A percentile compares a stretch with the other conserved stretches of the same genome.
Evolutionary conservation across 92 coral and sea anemone species (phyloP).

Genomic region (Zoanthus gigantus): DNA sequence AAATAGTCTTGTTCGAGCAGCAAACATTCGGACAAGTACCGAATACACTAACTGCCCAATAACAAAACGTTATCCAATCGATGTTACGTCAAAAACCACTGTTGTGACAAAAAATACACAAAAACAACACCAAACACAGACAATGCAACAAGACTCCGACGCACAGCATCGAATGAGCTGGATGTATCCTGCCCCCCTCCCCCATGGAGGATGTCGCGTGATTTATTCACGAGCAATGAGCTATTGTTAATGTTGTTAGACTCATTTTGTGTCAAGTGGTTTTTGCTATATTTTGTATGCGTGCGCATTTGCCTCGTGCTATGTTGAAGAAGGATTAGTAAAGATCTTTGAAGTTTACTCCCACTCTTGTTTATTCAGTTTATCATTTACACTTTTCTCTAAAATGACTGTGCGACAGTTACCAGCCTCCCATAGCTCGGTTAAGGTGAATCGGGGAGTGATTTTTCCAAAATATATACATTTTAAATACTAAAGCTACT

Average conservation of each 20-base stretch:
- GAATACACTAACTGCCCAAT: conserved; percentile 64
- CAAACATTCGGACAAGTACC: conserved; percentile 61
- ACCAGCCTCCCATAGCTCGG: too few relatives aligned
- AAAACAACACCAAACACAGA: conserved; percentile 7
- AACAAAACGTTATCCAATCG: conserved; percentile 65
- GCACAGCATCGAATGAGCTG: conserved; percentile 42
- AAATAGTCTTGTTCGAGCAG: conserved; percentile 64
- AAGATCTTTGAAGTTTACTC: neutral
- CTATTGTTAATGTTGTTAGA: too few relatives aligned
- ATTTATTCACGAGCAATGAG: neutral
- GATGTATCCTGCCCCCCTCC: conserved; percentile 33
- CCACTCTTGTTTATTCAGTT: neutral
- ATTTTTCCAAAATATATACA: too few relatives aligned
- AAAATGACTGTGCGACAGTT: too few relatives aligned
- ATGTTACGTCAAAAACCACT: conserved; percentile 43
- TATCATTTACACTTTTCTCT: too few relatives aligned
- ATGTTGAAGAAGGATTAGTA: too few relatives aligned
- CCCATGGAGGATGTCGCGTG: neutral
- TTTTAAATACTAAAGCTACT: too few relatives aligned
- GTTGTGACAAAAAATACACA: conserved; percentile 4
- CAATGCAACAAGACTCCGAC: conserved; percentile 28
- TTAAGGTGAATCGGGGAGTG: too few relatives aligned
- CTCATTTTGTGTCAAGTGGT: neutral
- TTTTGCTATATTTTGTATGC: too few relatives aligned
- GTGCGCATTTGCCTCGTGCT: too few relatives aligned